Base-by-base conservation (phyloP, 92 coral and sea anemone species). In the Paragorgia papillata region DNA sequence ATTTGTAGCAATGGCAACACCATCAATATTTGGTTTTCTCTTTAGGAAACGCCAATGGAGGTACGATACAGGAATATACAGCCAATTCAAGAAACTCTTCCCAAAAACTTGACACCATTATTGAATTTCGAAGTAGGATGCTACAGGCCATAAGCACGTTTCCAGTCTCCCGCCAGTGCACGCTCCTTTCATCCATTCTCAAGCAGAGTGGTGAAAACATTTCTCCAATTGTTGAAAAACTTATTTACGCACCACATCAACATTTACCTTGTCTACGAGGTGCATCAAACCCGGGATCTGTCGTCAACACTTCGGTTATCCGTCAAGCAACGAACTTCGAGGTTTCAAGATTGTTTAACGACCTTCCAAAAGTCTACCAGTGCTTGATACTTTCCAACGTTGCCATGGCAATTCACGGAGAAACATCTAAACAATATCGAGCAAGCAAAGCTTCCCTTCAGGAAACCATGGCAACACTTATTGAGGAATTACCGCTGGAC, bases 361-460 rank as follows among this genome's bases (percentile, higher is more conserved):
- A 57, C 53, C 76, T 94, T 13, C 82, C 98, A 0, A n/a, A 63
- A 9, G 88, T 95, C 14, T 94, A 90, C 66, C 88, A 91, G 84
- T 94, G 98, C 63, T 75, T 81, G 30, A 73, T 91, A 24, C 54
- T 91, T 14, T 34, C 64, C 32, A 40, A 35, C 64, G 64, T 71
- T 28, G 8, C 75, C 22, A 24, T 37, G 59, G 41, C 41, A 25
- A 21, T 13, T 13, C 37, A 49, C 58, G 75, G 34, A 49, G 26
- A 32, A 25, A 26, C 9, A 21, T 9, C 59, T 33, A 37, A 33
- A 33, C 5, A 33, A 15, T 7, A 2, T 15, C 14, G 15, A 46
- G 17, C 7, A 46, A 46, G 14, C 2, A n/a, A 46, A 15, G 17
- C 7, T 46, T 46, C n/a, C 15, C 17, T 46, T 15, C 53, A 7